Percentiles rank a stretch among this genome's conserved stretches.
Conservation (phyloP, 2,797 vertebrate genomes). For the Thalassophryne amazonica region DNA sequence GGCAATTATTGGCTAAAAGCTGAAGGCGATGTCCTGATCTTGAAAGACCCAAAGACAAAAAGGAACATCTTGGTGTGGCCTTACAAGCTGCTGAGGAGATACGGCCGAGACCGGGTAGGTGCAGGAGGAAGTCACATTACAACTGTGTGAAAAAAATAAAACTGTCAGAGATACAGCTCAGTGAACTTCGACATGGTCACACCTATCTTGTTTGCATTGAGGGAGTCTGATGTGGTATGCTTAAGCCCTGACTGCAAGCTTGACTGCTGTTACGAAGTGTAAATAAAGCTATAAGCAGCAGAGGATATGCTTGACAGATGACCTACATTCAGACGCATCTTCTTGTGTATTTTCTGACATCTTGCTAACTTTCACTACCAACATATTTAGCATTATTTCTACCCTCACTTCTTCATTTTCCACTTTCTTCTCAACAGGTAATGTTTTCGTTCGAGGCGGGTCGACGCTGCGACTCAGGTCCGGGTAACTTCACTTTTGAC, state of each 20-base stretch:
- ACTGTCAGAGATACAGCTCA: too few relatives aligned
- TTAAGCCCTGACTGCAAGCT: not conserved
- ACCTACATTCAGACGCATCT: not conserved
- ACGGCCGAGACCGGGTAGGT: constrained; percentile 91
- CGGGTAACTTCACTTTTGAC: constrained; percentile 97
- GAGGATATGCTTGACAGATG: not conserved
- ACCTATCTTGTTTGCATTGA: not conserved
- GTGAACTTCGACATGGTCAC: not conserved
- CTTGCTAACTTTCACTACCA: not conserved
- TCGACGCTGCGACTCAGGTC: constrained; percentile 92
- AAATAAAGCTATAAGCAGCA: not conserved
- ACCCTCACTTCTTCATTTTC: not conserved
- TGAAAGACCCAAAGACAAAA: constrained; percentile 82
- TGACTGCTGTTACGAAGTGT: not conserved
- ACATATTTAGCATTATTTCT: too few relatives aligned
- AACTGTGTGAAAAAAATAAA: not conserved
- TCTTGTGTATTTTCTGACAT: not conserved
- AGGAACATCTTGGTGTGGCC: constrained; percentile 85
- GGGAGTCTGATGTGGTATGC: not conserved
- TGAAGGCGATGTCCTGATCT: constrained; percentile 78
- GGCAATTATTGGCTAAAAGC: constrained; percentile 88
- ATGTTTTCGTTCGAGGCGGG: constrained; percentile 99
- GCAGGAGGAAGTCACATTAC: not conserved
- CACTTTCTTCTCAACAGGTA: constrained; percentile 72
- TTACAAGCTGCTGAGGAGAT: constrained; percentile 92